Conservation (phyloP, 2,888 invertebrate species). For the Nemurella pictetii region DNA sequence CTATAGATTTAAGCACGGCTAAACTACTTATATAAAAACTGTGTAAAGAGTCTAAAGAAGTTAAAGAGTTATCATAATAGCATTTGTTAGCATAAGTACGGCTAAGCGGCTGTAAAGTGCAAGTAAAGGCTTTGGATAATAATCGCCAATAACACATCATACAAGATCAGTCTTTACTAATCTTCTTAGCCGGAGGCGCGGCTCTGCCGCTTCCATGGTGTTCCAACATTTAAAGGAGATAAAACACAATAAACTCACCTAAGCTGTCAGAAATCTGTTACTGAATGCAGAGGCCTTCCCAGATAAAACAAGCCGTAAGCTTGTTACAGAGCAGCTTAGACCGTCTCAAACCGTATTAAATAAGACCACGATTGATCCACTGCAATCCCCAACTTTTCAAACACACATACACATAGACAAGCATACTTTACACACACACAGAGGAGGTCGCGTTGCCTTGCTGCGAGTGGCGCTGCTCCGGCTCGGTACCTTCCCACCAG, state of each 20-base stretch:
- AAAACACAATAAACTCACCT: conserved; percentile 51
- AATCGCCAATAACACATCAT: conserved; percentile 43
- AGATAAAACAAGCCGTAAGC: conserved; percentile 51
- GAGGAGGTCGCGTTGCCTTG: conserved; percentile 28
- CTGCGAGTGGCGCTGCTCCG: conserved; percentile 42
- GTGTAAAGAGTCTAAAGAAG: conserved; percentile 38
- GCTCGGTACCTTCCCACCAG: conserved; percentile 30
- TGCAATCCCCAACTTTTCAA: conserved; percentile 48
- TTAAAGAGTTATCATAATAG: conserved; percentile 41
- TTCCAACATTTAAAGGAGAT: conserved; percentile 47
- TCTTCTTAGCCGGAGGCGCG: conserved; percentile 42
- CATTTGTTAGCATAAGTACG: conserved; percentile 39
- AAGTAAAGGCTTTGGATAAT: conserved; percentile 36
- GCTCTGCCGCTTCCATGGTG: conserved; percentile 35
- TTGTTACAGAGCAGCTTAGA: conserved; percentile 50
- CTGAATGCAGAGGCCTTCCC: conserved; percentile 48
- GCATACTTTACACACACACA: conserved; percentile 45
- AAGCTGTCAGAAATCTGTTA: conserved; percentile 50
- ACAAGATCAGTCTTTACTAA: conserved; percentile 42
- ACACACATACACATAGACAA: conserved; percentile 44
- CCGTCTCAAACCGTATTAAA: conserved; percentile 50
- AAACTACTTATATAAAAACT: conserved; percentile 26
- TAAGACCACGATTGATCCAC: conserved; percentile 49
- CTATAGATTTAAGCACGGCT: conserved; percentile 23
- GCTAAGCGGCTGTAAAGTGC: conserved; percentile 32